Conservation (phyloP, 2,113 vertebrate genomes). For the Sylvietta virens region DNA sequence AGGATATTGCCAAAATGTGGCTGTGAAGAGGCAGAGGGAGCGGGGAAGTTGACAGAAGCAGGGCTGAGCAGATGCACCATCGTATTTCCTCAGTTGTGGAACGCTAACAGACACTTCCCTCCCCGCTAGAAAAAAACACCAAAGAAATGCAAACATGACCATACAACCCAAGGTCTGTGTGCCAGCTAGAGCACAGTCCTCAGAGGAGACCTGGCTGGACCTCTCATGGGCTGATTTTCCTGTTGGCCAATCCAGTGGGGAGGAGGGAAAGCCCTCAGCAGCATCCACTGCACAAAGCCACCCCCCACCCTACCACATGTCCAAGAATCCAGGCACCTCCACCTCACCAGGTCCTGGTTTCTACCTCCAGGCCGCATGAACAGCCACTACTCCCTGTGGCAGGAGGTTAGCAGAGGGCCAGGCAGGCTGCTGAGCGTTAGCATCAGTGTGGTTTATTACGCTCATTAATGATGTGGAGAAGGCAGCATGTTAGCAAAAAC, state of each 20-base stretch:
- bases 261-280: not conserved
- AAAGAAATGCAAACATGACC: not conserved
- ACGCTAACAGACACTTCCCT: not conserved
- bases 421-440: not conserved
- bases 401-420: not conserved
- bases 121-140: not conserved
- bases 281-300: not conserved
- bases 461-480: conserved; percentile 49
- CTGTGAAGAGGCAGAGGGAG: not conserved
- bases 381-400: not conserved
- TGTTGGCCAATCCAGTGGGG: accelerated
- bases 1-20: not conserved
- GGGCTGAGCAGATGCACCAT: not conserved
- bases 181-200: not conserved
- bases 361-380: not conserved
- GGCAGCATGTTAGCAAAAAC: conserved; percentile 16
- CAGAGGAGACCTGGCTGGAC: not conserved
- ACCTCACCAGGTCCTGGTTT: not conserved
- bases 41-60: accelerated
- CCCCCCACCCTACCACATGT: accelerated
- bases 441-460: not conserved
- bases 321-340: not conserved
- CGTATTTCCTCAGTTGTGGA: accelerated
- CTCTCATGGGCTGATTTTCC: not conserved
- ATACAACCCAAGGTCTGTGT: not conserved